phyloP scores from a whole-genome alignment of 2,888 invertebrate genomes.

The Itoplectis maculator region DNA sequence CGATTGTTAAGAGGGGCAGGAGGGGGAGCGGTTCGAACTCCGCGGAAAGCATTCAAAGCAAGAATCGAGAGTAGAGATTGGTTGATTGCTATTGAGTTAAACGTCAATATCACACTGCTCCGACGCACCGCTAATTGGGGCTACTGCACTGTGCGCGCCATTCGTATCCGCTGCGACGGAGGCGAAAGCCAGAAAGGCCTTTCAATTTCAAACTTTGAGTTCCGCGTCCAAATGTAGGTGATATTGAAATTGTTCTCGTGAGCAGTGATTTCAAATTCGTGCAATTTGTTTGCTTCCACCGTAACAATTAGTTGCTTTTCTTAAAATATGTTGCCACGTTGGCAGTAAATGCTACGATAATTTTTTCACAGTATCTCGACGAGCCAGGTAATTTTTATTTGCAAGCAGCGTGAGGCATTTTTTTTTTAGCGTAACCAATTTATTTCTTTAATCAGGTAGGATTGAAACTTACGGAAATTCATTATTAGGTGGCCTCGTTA shows the following conservation, averaged over 20 bases:
- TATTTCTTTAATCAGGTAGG: background rate
- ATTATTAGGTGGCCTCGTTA: slow-evolving; percentile 34
- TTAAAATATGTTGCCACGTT: no score
- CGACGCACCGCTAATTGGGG: background rate
- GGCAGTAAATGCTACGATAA: no score
- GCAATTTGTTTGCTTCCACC: no score
- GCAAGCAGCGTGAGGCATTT: no score
- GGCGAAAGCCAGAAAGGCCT: background rate
- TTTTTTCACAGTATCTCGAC: no score
- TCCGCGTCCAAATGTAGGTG: background rate
- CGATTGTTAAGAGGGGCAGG: no score
- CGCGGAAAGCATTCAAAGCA: background rate
- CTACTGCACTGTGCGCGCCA: background rate
- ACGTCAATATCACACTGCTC: slow-evolving; percentile 26
- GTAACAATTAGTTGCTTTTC: no score
- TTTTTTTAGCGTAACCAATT: background rate
- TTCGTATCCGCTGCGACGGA: background rate
- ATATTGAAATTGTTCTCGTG: background rate
- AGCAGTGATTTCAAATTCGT: no score
- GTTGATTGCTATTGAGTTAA: slow-evolving; percentile 11
- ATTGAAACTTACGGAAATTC: background rate
- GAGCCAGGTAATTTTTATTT: no score
- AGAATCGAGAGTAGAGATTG: background rate
- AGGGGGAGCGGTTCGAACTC: background rate
- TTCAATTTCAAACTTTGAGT: background rate